Evolutionary conservation across 1,140 invertebrate species (phyloP), one percentile per base, ranked within the genome.

Genomic region (Brachionus rotundiformis): DNA sequence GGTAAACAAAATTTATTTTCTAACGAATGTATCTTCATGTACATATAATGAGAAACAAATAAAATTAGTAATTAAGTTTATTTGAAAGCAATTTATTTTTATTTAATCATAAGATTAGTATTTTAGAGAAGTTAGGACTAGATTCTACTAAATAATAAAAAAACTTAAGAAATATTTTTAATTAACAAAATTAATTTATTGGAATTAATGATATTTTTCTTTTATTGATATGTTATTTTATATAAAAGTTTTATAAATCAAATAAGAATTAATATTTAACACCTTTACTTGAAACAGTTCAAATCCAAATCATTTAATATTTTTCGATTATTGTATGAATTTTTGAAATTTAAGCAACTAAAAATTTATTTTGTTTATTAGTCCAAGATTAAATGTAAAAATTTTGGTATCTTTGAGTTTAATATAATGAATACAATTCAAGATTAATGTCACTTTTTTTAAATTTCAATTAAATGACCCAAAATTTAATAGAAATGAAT

Each of bases 21-120:
- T 49, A 49, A 54, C 16, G 7, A 49, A 49, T 11, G 16, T 49
- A n/a, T n/a, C n/a, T 49, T 49, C 47, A 49, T 49, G 47, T 54
- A 54, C 8, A 54, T 54, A 54, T 54, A 54, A 54, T 54, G 19
- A 54, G 16, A 54, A 54, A 19, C 16, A 54, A 54, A 54, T 54
- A 54, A 54, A 54, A 54, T 54, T 54, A 16, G 47, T 54, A 54
- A 54, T 19, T 54, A 54, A 54, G 47, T 54, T 54, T 19, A 54
- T 54, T 54, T 19, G 16, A 23, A 54, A 54, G 3, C 23, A 25
- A 23, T 8, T 1, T 19, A 19, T 19, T 54, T 54, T 54, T 54
- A 54, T 39, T 11, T 39, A 39, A 39, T 39, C 7, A 39, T 1
- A 39, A 54, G 47, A 54, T 54, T 19, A 54, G 47, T 54, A 49